Base-by-base conservation (phyloP, 2,113 vertebrate species). In the Carassius carassius region DNA sequence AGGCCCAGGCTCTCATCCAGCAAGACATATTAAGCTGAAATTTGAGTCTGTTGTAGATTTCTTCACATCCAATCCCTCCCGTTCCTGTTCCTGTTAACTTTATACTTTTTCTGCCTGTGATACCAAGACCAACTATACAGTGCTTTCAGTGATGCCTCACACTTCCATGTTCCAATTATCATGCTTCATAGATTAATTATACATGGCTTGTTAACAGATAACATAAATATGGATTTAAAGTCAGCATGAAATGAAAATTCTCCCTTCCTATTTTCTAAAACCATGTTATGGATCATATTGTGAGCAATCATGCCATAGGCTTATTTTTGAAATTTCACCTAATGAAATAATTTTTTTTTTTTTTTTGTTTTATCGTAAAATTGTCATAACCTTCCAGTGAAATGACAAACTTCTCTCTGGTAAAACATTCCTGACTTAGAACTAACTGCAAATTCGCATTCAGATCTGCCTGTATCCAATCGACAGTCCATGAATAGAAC, bases 1-100 rank as follows among this genome's bases (percentile, higher is more conserved):
- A 47, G 41, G 70, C 41, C 70, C 70, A 72, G 70, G 35, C 17
- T 41, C 67, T 70, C 67, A 41, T 12, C 67, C 67, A 70, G 67
- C 8, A 21, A 37, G 67, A 51, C 49, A 51, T 47, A 13, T 51
- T 14, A 14, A 51, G 49, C 49, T 51, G 49, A 73, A 47, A 23
- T 23, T 23, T 73, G 12, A 73, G 70, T 47, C n/a, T 47, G 21
- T 73, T 73, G 5, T 47, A 73, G 70, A 47, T 73, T 47, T 44
- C 19, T 73, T 73, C 21, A 7, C 70, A n/a, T 47, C 11, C 37
- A 47, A 14, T 47, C 21, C 37, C 70, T 47, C 41, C 70, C 1
- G 5, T 5, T 12, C 21, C 10, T 11, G 41, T 44, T 44, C 10
- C 12, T 47, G 17, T 70, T 32, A 6, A 37, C 35, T 17, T 70